Percentiles rank a stretch among this genome's conserved stretches.
Conservation (phyloP, 2,888 invertebrate genomes). For the Sepiola atlantica region DNA sequence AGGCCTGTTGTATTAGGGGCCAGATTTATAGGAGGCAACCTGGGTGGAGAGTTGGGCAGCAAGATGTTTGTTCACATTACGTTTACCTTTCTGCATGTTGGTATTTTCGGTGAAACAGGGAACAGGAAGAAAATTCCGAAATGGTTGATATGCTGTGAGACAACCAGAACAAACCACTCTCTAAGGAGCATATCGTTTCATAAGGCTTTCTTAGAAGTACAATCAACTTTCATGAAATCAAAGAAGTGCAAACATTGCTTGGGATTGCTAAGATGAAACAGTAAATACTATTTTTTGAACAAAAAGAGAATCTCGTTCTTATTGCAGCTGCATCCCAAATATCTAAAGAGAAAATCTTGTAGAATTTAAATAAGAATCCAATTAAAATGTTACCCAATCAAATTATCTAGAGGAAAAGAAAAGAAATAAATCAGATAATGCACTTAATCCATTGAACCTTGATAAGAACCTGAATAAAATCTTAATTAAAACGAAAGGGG, state of each 20-base stretch:
- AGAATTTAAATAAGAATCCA: neutral
- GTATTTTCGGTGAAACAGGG: no score
- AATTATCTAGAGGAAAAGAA: neutral
- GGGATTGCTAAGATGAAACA: neutral
- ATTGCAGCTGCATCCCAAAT: neutral
- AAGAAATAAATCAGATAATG: neutral
- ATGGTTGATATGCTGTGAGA: no score
- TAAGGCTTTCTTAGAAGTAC: neutral
- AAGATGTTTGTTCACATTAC: no score
- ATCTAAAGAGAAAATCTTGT: neutral
- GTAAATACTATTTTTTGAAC: neutral
- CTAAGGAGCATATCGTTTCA: no score
- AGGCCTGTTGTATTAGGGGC: no score
- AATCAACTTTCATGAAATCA: neutral
- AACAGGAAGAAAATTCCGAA: no score
- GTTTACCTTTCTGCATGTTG: no score
- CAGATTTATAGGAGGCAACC: no score
- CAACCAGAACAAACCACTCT: no score
- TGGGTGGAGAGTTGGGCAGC: no score
- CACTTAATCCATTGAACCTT: neutral
- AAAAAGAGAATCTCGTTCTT: neutral
- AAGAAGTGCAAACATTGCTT: neutral
- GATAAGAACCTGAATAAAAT: neutral
- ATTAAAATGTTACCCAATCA: neutral
- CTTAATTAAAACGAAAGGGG: neutral